A percentile compares a stretch with the other conserved stretches of the same genome.
These are phyloP conservation scores for Saiga tatarica DNA, from an alignment of 2,113 vertebrate species.

Conservation along the genomic window DNA sequence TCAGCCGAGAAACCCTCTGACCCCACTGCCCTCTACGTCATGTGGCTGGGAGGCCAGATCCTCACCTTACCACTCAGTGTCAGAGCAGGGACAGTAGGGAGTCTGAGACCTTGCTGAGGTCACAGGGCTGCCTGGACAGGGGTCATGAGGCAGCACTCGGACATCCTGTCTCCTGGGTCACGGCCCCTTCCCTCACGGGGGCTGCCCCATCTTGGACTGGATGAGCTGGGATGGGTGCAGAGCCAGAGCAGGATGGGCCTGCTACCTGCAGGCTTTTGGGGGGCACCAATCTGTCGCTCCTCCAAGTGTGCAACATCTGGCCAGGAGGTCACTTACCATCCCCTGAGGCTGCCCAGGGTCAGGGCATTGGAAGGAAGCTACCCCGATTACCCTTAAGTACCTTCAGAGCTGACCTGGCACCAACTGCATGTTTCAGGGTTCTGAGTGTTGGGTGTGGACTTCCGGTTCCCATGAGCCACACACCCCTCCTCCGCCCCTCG, in stretches of 20 bases:
- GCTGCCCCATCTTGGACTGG: neutral
- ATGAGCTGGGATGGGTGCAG: neutral
- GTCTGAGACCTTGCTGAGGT: neutral
- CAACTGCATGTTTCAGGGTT: neutral
- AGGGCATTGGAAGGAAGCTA: neutral
- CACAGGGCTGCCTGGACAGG: neutral
- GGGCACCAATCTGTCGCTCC: neutral
- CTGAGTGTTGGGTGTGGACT: neutral
- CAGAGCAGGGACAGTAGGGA: neutral
- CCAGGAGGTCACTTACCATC: neutral
- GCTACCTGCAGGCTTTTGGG: neutral
- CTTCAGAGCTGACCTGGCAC: neutral
- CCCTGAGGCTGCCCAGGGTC: neutral
- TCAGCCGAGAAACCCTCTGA: neutral
- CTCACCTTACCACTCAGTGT: neutral
- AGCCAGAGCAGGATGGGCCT: neutral
- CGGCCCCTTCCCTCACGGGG: neutral
- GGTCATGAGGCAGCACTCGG: neutral
- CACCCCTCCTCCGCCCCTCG: no score
- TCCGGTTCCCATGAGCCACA: neutral
- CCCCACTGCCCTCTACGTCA: neutral
- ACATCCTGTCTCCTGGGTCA: neutral
- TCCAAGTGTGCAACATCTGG: neutral
- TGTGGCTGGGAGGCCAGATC: neutral
- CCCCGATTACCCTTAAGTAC: neutral